A percentile compares a stretch with the other conserved stretches of the same genome.
Evolutionary conservation across 2,797 vertebrate species (phyloP).

Genomic region (Catostomus latipinnis): DNA sequence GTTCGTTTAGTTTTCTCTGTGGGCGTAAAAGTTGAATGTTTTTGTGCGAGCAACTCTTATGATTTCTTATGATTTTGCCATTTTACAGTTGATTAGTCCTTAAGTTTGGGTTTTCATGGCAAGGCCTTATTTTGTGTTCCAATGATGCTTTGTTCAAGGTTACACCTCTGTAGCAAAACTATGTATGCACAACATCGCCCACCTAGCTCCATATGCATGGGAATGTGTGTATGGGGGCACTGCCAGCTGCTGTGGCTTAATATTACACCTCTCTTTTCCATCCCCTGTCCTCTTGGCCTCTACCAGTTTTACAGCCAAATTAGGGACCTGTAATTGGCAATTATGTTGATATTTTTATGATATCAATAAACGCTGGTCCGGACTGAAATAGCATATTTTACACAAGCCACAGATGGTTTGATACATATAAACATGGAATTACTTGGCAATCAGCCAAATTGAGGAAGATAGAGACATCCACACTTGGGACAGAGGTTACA

Average conservation of each 20-base stretch:
- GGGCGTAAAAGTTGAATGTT: too few relatives aligned
- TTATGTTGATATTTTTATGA: conserved; percentile 69
- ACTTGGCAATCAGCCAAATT: conserved; percentile 59
- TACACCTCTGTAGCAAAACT: conserved; percentile 56
- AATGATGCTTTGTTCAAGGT: conserved; percentile 60
- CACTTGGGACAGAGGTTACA: conserved; percentile 53
- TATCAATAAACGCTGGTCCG: conserved; percentile 62
- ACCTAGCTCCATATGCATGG: conserved; percentile 56
- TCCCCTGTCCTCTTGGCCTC: conserved; percentile 68
- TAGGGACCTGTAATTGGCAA: conserved; percentile 65
- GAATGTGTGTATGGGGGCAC: conserved; percentile 57
- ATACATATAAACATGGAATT: conserved; percentile 60
- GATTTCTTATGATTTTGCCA: too few relatives aligned
- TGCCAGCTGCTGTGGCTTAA: conserved; percentile 67
- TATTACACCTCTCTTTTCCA: conserved; percentile 60
- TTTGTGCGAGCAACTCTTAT: too few relatives aligned
- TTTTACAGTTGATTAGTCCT: background rate
- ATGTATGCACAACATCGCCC: conserved; percentile 59
- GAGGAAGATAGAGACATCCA: conserved; percentile 51
- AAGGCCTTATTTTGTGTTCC: conserved; percentile 1
- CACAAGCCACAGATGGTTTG: conserved; percentile 63
- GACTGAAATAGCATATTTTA: conserved; percentile 68
- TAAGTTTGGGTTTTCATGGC: background rate
- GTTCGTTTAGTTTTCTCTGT: too few relatives aligned
- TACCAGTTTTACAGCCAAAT: conserved; percentile 68